Conservation (phyloP, 92 coral and sea anemone species). For the Isaurus tuberculatus region DNA sequence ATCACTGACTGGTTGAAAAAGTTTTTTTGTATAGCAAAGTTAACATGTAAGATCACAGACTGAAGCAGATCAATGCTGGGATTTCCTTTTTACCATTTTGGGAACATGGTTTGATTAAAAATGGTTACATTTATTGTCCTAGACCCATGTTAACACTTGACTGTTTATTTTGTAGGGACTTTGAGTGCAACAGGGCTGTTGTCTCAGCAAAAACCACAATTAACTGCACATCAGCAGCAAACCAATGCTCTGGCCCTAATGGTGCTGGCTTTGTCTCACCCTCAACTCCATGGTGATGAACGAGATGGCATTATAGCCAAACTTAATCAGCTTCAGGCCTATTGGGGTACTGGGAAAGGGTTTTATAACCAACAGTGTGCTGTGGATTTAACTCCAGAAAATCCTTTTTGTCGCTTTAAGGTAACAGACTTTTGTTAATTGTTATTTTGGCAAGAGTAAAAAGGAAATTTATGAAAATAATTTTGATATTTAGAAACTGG, state of each 20-base stretch:
- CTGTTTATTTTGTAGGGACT: not conserved
- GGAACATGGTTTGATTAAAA: too few species aligned
- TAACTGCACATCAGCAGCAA: slow-evolving; percentile 43
- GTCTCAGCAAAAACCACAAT: slow-evolving; percentile 52
- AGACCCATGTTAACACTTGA: not conserved
- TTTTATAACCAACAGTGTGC: slow-evolving; percentile 81
- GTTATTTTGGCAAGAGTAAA: too few species aligned
- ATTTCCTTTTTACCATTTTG: too few species aligned
- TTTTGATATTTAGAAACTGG: too few species aligned
- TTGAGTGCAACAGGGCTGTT: slow-evolving; percentile 49
- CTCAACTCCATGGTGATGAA: slow-evolving; percentile 95
- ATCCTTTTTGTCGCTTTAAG: slow-evolving; percentile 96
- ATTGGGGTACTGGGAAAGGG: slow-evolving; percentile 97
- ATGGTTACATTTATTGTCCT: too few species aligned
- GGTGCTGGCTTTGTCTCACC: slow-evolving; percentile 83
- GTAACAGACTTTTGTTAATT: slow-evolving; percentile 48
- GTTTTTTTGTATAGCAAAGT: too few species aligned
- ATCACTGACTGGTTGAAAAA: too few species aligned
- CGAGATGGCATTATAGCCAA: slow-evolving; percentile 96
- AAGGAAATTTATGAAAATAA: too few species aligned
- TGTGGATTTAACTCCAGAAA: slow-evolving; percentile 87
- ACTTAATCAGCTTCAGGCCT: slow-evolving; percentile 92
- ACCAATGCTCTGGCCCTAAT: slow-evolving; percentile 61
- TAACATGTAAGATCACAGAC: too few species aligned
- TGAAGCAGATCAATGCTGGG: too few species aligned